Percentiles rank a stretch among this genome's conserved stretches.
phyloP scores from a whole-genome alignment of 2,113 vertebrate species.

The Lates calcarifer region DNA sequence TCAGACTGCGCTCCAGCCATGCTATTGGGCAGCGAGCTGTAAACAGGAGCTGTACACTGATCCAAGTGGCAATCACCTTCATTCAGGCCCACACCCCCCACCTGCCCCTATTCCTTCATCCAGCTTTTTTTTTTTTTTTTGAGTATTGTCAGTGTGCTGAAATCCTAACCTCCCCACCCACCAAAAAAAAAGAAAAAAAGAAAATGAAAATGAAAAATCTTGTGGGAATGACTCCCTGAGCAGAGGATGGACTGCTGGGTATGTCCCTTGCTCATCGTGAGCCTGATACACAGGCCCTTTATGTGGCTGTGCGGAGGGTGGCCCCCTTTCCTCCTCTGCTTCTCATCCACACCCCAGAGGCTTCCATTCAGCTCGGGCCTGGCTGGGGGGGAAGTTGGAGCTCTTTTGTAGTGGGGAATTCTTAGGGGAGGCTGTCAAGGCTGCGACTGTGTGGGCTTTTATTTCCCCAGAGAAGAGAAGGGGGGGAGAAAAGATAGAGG shows the following conservation, averaged over 20 bases:
- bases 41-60: conserved; percentile 72
- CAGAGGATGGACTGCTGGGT: conserved; percentile 60
- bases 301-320: conserved; percentile 80
- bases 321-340: conserved; percentile 73
- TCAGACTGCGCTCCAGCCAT: conserved; percentile 58
- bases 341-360: conserved; percentile 82
- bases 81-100: conserved; percentile 57
- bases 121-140: conserved; percentile 1
- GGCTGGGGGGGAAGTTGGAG: conserved; percentile 78
- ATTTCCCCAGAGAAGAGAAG: conserved; percentile 74
- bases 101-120: conserved; percentile 28
- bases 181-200: conserved; percentile 1
- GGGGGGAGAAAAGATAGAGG: conserved; percentile 71
- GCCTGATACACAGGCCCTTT: conserved; percentile 83
- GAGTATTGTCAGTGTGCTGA: conserved; percentile 21
- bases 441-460: conserved; percentile 86
- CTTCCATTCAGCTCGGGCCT: conserved; percentile 80
- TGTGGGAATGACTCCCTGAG: conserved; percentile 65
- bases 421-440: conserved; percentile 85
- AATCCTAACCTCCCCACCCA: conserved; percentile 25
- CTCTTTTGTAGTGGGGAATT: conserved; percentile 81
- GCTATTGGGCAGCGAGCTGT: conserved; percentile 74
- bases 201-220: conserved; percentile 37
- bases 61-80: conserved; percentile 75
- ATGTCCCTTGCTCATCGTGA: conserved; percentile 70